Evolutionary conservation across 2,797 vertebrate genomes (phyloP).

Genomic region (Falco peregrinus): DNA sequence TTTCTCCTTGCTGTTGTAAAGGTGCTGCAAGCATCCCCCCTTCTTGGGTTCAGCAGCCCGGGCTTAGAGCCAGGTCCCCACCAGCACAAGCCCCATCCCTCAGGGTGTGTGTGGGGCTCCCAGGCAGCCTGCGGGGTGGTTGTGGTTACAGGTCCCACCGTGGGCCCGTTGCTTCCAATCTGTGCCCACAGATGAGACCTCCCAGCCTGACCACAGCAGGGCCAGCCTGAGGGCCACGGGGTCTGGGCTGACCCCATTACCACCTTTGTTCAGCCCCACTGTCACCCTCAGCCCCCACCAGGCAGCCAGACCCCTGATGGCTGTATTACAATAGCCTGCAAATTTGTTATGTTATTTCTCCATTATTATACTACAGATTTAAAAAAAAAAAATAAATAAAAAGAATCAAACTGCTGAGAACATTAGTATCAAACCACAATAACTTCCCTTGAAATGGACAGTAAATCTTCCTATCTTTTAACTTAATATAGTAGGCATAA

Average conservation of each 20-base stretch:
- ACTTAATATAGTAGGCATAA: background rate
- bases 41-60: fast-evolving
- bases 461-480: constrained; percentile 26
- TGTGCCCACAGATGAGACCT: fast-evolving
- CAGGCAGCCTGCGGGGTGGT: fast-evolving
- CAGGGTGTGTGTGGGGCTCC: fast-evolving
- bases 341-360: background rate
- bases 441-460: background rate
- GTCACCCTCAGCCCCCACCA: fast-evolving
- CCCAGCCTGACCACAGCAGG: background rate
- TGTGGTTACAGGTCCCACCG: background rate
- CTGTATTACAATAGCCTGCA: background rate
- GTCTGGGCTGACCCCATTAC: background rate
- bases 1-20: background rate
- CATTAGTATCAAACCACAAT: background rate
- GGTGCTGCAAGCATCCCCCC: background rate
- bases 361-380: background rate
- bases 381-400: background rate
- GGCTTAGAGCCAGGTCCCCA: background rate
- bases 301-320: background rate
- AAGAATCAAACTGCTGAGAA: background rate
- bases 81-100: background rate
- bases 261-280: background rate
- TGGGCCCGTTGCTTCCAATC: background rate
- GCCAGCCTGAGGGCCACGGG: fast-evolving